These are phyloP conservation scores for Cyanoramphus novaezelandiae DNA, from an alignment of 2,113 vertebrate genomes.

Conservation along the genomic window DNA sequence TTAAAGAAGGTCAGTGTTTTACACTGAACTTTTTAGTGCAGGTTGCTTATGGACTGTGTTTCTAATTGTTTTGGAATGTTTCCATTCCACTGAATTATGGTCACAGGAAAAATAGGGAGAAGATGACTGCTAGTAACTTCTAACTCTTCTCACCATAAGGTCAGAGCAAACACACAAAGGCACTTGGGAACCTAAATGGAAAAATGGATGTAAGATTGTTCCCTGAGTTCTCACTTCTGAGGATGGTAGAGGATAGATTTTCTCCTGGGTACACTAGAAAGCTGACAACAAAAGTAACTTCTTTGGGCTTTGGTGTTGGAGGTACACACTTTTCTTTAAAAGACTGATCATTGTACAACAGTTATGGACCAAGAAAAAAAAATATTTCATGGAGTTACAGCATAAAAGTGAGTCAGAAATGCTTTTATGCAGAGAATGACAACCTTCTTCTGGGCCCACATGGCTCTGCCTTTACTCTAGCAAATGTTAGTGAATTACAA, in stretches of 20 bases:
- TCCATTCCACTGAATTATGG: slow-evolving; percentile 23
- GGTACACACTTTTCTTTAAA: neutral
- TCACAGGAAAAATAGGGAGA: neutral
- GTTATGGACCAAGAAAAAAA: neutral
- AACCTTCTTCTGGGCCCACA: neutral
- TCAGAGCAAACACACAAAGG: slow-evolving; percentile 42
- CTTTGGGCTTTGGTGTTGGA: neutral
- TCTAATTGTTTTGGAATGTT: slow-evolving; percentile 44
- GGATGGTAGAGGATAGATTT: slow-evolving; percentile 18
- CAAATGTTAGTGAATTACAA: neutral
- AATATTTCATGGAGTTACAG: neutral
- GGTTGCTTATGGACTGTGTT: neutral
- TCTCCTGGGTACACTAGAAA: slow-evolving; percentile 6
- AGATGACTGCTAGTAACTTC: slow-evolving; percentile 16
- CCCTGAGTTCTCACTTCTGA: neutral
- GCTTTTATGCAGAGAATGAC: neutral
- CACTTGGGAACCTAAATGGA: slow-evolving; percentile 40
- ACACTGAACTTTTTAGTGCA: neutral
- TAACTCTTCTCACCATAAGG: slow-evolving; percentile 37
- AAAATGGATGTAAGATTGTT: slow-evolving; percentile 43
- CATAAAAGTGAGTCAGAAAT: neutral
- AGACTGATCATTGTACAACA: neutral
- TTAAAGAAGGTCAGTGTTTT: neutral
- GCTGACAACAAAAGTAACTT: slow-evolving; percentile 4
- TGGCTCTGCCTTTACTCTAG: neutral